A percentile compares a stretch with the other conserved stretches of the same genome.
phyloP scores from a whole-genome alignment of 2,113 vertebrate genomes.

The Bufo gargarizans region DNA sequence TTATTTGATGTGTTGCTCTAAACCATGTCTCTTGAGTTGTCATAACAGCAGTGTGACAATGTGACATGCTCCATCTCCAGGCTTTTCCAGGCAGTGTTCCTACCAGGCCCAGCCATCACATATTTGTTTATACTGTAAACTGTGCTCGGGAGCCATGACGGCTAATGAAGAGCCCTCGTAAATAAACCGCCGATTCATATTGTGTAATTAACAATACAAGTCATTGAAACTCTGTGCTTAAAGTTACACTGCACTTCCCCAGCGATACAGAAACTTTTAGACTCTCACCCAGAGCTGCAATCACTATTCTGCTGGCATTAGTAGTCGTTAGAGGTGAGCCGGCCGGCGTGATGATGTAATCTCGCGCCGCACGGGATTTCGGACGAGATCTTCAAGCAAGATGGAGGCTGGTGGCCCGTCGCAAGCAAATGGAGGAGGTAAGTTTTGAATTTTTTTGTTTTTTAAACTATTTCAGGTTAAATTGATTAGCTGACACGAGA shows the following conservation, averaged over 20 bases:
- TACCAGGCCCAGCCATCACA: not conserved
- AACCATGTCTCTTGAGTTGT: constrained; percentile 43
- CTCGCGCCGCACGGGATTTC: too few species aligned
- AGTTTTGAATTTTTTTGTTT: too few species aligned
- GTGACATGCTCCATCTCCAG: constrained; percentile 45
- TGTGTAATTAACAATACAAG: not conserved
- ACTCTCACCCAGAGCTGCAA: not conserved
- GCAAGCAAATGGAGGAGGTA: too few species aligned
- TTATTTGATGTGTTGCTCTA: constrained; percentile 47
- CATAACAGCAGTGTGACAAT: constrained; percentile 49
- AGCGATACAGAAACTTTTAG: not conserved
- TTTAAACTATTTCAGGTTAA: too few species aligned
- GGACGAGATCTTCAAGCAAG: too few species aligned
- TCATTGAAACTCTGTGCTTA: not conserved
- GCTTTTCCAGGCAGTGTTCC: constrained; percentile 14
- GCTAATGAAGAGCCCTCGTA: not conserved
- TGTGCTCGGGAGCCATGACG: not conserved
- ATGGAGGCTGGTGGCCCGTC: too few species aligned
- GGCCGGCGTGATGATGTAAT: too few species aligned
- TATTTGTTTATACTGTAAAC: constrained; percentile 12
- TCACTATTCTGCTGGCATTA: not conserved
- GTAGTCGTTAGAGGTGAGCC: too few species aligned
- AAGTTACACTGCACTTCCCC: not conserved
- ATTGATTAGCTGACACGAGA: too few species aligned
- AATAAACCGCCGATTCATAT: not conserved